Conservation (phyloP, 2,797 vertebrate genomes). For the Labroides dimidiatus region DNA sequence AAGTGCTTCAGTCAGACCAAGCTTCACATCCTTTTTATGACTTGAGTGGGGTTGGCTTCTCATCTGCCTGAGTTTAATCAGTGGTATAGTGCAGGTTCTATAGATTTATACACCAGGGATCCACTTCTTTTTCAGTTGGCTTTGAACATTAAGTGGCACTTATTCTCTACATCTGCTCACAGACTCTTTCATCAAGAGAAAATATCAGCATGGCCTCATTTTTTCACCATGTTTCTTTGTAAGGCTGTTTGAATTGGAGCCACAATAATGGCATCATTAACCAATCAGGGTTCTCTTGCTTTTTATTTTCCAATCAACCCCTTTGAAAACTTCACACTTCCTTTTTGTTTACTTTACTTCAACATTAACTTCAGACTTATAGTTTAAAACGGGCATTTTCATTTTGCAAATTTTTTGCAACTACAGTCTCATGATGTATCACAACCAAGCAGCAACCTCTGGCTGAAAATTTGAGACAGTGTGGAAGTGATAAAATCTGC, state of each 20-base stretch:
- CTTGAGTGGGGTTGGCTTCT: slow-evolving; percentile 10
- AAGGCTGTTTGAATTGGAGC: neutral
- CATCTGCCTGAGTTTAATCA: slow-evolving; percentile 7
- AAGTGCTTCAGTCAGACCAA: slow-evolving; percentile 29
- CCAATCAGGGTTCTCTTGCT: neutral
- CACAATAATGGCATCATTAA: neutral
- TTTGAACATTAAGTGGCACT: slow-evolving; percentile 11
- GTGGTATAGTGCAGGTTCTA: neutral
- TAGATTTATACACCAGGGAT: neutral
- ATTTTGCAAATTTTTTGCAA: too few species aligned
- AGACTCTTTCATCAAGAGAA: neutral
- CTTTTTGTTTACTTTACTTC: neutral
- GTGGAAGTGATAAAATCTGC: too few species aligned
- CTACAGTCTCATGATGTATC: too few species aligned
- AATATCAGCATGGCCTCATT: neutral
- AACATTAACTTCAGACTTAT: neutral
- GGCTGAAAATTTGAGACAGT: too few species aligned
- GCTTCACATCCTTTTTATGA: slow-evolving; percentile 1
- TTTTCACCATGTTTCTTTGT: neutral
- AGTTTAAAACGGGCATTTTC: neutral
- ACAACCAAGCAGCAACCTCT: too few species aligned
- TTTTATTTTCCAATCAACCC: neutral
- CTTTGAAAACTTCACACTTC: neutral
- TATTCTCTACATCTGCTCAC: neutral
- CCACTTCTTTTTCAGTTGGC: neutral